Conservation (phyloP, 2,113 vertebrate species). For the Toxotes jaculatrix region DNA sequence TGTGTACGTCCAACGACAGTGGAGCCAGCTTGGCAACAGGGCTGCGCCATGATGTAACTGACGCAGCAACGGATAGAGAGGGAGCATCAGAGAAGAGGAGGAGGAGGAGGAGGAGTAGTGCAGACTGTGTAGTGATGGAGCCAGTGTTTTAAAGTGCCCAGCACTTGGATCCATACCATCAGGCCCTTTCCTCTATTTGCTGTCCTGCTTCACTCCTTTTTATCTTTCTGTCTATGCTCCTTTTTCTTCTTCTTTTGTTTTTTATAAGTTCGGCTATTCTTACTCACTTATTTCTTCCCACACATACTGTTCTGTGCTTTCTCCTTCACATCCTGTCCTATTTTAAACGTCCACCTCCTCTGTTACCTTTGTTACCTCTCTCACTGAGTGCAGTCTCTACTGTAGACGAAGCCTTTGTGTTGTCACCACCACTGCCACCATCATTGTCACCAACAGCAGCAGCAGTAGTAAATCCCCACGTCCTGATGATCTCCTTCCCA, state of each 20-base stretch:
- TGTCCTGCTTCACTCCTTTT: not conserved
- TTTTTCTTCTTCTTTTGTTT: too few relatives aligned
- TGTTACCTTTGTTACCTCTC: conserved; percentile 13
- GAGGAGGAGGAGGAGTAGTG: not conserved
- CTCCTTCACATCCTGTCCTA: not conserved
- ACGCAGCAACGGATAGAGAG: conserved; percentile 28
- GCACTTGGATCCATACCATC: not conserved
- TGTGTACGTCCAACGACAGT: conserved; percentile 1
- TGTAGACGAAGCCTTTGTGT: conserved; percentile 9
- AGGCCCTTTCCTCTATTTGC: not conserved
- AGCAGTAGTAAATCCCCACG: conserved; percentile 11
- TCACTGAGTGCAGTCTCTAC: not conserved
- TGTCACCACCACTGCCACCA: not conserved
- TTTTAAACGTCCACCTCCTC: conserved; percentile 24
- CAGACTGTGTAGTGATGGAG: conserved; percentile 4
- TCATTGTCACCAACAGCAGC: conserved; percentile 8
- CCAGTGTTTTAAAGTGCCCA: conserved; percentile 19
- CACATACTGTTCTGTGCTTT: not conserved
- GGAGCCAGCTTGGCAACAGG: conserved; percentile 61
- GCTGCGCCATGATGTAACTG: conserved; percentile 56
- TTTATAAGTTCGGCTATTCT: too few relatives aligned
- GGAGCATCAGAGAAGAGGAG: conserved; percentile 8
- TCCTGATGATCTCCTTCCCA: not conserved
- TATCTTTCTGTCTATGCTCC: not conserved
- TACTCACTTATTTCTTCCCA: not conserved